Evolutionary conservation across 2,113 vertebrate species (phyloP).

Genomic region (Gasterosteus aculeatus): DNA sequence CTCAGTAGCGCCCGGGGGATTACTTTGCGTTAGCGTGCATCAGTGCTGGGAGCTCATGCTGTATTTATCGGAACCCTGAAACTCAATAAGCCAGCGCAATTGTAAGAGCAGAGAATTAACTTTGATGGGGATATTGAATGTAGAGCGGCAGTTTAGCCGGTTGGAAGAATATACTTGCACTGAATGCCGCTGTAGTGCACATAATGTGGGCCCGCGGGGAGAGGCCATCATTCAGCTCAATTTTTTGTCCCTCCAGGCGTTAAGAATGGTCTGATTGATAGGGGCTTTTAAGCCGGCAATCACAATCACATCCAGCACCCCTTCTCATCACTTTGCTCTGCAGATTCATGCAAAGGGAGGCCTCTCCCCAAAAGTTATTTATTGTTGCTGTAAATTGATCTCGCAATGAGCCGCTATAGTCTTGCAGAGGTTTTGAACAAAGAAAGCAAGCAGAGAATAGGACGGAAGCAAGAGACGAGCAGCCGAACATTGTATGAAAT

Average conservation of each 20-base stretch:
- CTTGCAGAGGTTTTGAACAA: constrained; percentile 34
- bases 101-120: constrained; percentile 64
- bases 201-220: constrained; percentile 55
- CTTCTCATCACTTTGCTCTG: constrained; percentile 32
- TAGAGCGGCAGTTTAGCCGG: constrained; percentile 47
- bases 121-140: constrained; percentile 62
- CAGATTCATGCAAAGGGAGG: constrained; percentile 53
- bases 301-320: constrained; percentile 47
- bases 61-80: constrained; percentile 65
- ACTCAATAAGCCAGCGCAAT: constrained; percentile 63
- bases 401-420: constrained; percentile 45
- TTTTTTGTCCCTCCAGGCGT: constrained; percentile 63
- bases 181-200: constrained; percentile 47
- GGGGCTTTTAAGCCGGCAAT: constrained; percentile 58
- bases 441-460: constrained; percentile 53
- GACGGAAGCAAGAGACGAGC: constrained; percentile 37
- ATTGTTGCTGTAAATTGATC: constrained; percentile 56
- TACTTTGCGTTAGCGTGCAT: constrained; percentile 51
- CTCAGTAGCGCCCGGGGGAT: constrained; percentile 51
- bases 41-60: constrained; percentile 37
- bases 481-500: constrained; percentile 56
- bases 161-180: constrained; percentile 41
- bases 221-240: constrained; percentile 51
- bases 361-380: constrained; percentile 45
- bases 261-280: constrained; percentile 64